phyloP scores from a whole-genome alignment of 2,888 invertebrate species.

The Zhuqinia jingwanae region DNA sequence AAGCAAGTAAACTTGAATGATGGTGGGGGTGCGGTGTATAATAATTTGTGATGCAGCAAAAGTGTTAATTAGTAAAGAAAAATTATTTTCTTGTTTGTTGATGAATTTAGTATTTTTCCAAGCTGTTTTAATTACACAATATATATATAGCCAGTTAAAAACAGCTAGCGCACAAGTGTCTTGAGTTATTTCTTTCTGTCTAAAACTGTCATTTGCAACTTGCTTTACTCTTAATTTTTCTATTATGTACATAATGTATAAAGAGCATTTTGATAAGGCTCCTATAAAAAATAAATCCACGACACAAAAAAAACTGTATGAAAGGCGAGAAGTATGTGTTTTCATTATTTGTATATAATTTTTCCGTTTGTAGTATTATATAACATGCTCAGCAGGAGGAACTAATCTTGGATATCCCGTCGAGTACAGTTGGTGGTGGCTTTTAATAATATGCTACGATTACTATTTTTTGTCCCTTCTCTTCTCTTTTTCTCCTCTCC shows the following conservation, averaged over 20 bases:
- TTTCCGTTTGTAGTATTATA: slow-evolving; percentile 6
- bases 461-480: slow-evolving; percentile 35
- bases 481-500: not conserved
- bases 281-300: not conserved
- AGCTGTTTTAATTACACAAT: slow-evolving; percentile 40
- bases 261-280: not conserved
- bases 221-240: slow-evolving; percentile 27
- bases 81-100: slow-evolving; percentile 22
- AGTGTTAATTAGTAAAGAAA: slow-evolving; percentile 54
- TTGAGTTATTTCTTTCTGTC: not conserved
- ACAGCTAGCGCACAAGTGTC: too few relatives aligned
- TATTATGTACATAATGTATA: not conserved
- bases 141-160: not conserved
- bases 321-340: not conserved
- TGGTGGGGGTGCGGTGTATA: not conserved
- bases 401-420: slow-evolving; percentile 52
- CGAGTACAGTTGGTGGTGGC: slow-evolving; percentile 47
- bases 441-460: slow-evolving; percentile 30
- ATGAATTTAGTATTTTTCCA: slow-evolving; percentile 49
- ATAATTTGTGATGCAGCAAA: slow-evolving; percentile 24
- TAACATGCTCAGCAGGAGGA: slow-evolving; percentile 52
- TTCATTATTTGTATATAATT: not conserved
- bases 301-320: slow-evolving; percentile 28
- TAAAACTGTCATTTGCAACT: slow-evolving; percentile 40
- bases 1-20: not conserved